Evolutionary conservation across 1,140 invertebrate species (phyloP).

Genomic region (Coenobita brevimanus): DNA sequence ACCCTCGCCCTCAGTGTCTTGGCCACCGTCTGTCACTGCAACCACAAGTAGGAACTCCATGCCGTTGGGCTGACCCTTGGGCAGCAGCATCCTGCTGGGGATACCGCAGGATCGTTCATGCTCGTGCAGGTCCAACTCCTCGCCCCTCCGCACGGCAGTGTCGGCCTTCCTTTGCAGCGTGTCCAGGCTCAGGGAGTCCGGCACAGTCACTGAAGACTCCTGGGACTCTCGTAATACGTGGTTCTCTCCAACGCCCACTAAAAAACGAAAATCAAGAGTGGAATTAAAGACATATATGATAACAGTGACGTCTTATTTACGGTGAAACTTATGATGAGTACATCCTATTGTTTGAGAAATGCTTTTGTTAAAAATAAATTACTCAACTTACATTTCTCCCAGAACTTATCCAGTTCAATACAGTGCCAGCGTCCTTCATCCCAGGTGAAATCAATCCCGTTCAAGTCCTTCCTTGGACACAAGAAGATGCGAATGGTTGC

Average conservation of each 20-base stretch:
- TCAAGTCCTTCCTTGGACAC: conserved; percentile 80
- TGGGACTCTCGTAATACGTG: background rate
- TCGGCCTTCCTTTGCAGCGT: background rate
- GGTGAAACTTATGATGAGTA: too few species aligned
- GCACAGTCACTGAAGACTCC: conserved; percentile 25
- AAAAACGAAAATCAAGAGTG: background rate
- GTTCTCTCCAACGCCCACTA: conserved; percentile 12
- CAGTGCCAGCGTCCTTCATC: conserved; percentile 79
- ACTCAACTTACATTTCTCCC: conserved; percentile 69
- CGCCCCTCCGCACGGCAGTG: conserved; percentile 66
- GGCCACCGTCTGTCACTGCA: conserved; percentile 75
- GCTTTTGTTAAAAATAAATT: too few species aligned
- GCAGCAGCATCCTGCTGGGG: conserved; percentile 78
- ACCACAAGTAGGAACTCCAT: conserved; percentile 75
- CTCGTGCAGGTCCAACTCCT: conserved; percentile 74
- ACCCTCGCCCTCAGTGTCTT: conserved; percentile 28
- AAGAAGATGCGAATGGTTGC: conserved; percentile 79
- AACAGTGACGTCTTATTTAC: too few species aligned
- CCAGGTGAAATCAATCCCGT: conserved; percentile 77
- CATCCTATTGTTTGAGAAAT: too few species aligned
- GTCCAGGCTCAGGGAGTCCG: conserved; percentile 1
- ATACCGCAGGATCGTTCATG: conserved; percentile 76
- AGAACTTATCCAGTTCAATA: conserved; percentile 81
- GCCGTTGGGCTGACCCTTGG: conserved; percentile 76
- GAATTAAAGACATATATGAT: too few species aligned